Conservation (phyloP, 2,113 vertebrate genomes). For the Daubentonia madagascariensis region DNA sequence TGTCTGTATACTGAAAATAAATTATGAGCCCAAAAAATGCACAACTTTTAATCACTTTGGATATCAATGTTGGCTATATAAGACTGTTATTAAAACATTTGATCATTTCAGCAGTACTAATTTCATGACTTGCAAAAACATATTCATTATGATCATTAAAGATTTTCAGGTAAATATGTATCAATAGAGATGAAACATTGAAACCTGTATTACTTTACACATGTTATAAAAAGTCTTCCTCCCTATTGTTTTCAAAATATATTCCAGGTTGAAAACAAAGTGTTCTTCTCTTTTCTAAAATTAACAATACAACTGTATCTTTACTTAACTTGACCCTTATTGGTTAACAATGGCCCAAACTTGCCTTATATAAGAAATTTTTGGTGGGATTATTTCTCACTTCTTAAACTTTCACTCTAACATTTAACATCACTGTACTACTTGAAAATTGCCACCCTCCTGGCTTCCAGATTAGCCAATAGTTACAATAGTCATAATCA, state of each 20-base stretch:
- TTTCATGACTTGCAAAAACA: background rate
- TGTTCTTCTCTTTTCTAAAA: background rate
- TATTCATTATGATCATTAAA: background rate
- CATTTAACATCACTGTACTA: background rate
- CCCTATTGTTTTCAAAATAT: background rate
- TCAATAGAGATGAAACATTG: background rate
- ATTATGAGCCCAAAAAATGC: background rate
- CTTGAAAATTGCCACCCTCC: background rate
- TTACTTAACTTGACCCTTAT: background rate
- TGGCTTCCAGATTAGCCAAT: background rate
- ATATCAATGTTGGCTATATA: background rate
- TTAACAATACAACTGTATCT: background rate
- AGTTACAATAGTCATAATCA: background rate
- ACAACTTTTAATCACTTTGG: background rate
- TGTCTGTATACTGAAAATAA: background rate
- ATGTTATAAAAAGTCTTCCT: background rate
- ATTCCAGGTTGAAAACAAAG: background rate
- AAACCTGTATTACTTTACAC: background rate
- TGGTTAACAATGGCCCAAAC: background rate
- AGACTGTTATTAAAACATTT: background rate
- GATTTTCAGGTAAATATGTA: background rate
- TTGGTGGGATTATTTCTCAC: background rate
- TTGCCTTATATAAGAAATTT: background rate
- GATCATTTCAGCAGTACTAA: background rate
- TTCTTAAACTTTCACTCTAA: background rate